These are phyloP conservation scores for Cardinalis cardinalis DNA, from an alignment of 2,113 vertebrate species.

Conservation along the genomic window DNA sequence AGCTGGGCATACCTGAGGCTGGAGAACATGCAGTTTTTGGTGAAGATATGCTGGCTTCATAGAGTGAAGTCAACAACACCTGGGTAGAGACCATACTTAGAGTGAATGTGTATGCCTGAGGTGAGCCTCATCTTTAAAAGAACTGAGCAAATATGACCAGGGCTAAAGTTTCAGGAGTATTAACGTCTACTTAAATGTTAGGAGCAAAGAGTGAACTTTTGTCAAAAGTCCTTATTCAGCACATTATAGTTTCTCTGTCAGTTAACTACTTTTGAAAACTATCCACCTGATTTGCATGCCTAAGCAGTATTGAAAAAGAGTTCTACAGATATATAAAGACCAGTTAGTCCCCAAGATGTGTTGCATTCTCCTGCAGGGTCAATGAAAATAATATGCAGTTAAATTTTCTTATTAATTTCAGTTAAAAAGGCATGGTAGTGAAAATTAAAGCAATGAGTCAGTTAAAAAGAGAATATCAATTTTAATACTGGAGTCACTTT, in stretches of 20 bases:
- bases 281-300: background rate
- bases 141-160: background rate
- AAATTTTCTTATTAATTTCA: background rate
- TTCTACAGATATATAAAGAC: background rate
- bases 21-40: background rate
- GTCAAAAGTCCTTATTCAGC: background rate
- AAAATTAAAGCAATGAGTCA: background rate
- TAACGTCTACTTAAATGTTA: background rate
- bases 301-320: background rate
- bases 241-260: background rate
- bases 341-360: background rate
- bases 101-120: background rate
- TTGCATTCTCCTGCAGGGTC: background rate
- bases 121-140: background rate
- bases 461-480: background rate
- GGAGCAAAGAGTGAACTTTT: background rate
- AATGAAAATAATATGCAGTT: background rate
- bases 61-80: background rate
- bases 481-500: background rate
- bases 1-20: background rate
- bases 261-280: background rate
- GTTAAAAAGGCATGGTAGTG: background rate
- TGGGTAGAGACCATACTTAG: background rate
- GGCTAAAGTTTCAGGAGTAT: background rate
- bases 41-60: background rate